Evolutionary conservation across 1,140 invertebrate genomes (phyloP).

Genomic region (Psix sp.): DNA sequence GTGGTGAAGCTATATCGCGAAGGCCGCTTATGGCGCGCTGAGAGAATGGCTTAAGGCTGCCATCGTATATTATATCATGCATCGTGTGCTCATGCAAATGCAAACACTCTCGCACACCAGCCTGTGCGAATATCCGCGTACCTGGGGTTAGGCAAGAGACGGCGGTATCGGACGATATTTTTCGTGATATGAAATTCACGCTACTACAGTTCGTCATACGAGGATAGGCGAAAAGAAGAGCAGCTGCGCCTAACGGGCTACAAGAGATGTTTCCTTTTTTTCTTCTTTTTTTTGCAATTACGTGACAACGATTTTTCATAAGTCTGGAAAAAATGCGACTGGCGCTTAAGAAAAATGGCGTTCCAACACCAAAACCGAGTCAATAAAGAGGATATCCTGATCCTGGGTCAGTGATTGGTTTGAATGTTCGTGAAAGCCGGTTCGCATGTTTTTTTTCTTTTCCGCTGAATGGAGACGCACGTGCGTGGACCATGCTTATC

Average conservation of each 20-base stretch:
- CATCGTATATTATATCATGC: constrained; percentile 47
- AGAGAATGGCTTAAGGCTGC: constrained; percentile 53
- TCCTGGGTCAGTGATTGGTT: neutral
- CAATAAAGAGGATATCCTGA: neutral
- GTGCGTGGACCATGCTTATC: constrained; percentile 48
- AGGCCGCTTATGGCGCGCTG: constrained; percentile 41
- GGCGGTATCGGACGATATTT: constrained; percentile 64
- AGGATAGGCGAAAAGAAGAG: constrained; percentile 51
- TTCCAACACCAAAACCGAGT: neutral
- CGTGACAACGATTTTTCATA: constrained; percentile 46
- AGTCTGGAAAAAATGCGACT: too few relatives aligned
- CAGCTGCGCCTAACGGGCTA: constrained; percentile 67
- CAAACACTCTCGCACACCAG: constrained; percentile 15
- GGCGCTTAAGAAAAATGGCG: neutral
- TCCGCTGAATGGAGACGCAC: constrained; percentile 42
- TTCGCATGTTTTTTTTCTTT: constrained; percentile 3
- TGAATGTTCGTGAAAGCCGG: neutral
- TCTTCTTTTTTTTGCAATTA: constrained; percentile 1
- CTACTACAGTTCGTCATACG: constrained; percentile 61
- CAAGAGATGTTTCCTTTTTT: constrained; percentile 23
- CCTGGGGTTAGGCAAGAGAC: constrained; percentile 44
- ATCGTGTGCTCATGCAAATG: constrained; percentile 46
- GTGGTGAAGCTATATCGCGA: constrained; percentile 30
- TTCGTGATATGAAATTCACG: constrained; percentile 67
- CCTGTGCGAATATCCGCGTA: constrained; percentile 27